Percentiles rank a stretch among this genome's conserved stretches.
These are phyloP conservation scores for Ctena decussata DNA, from an alignment of 2,888 invertebrate genomes.

Conservation along the genomic window DNA sequence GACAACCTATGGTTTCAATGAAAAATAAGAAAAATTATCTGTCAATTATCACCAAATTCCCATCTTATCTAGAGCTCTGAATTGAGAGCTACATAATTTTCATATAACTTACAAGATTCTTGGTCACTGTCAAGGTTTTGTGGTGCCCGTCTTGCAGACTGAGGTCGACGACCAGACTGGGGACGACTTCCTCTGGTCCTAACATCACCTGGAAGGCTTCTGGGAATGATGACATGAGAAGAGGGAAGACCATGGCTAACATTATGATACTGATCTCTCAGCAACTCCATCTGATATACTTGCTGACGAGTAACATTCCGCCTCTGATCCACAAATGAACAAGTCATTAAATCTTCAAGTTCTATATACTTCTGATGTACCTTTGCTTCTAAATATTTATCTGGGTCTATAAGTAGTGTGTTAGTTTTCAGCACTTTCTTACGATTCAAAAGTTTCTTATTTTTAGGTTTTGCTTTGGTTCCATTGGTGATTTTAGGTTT, in stretches of 20 bases:
- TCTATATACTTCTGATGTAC: conserved; percentile 79
- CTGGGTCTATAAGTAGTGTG: conserved; percentile 70
- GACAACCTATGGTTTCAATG: too few relatives aligned
- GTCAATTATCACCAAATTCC: too few relatives aligned
- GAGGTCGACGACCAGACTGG: conserved; percentile 31
- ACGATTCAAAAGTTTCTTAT: conserved; percentile 58
- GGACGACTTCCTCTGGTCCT: conserved; percentile 48
- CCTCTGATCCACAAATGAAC: conserved; percentile 67
- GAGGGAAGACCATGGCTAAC: conserved; percentile 72
- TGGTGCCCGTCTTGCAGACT: background rate
- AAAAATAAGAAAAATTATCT: too few relatives aligned
- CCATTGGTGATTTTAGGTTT: conserved; percentile 35
- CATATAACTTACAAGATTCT: conserved; percentile 35
- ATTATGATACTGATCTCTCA: conserved; percentile 70
- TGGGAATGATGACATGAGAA: conserved; percentile 66
- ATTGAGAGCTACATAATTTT: too few relatives aligned
- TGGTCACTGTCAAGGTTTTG: conserved; percentile 28
- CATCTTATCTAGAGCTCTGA: too few relatives aligned
- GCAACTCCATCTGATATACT: conserved; percentile 71
- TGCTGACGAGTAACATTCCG: conserved; percentile 69
- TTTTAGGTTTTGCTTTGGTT: conserved; percentile 31
- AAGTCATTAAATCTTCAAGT: conserved; percentile 72
- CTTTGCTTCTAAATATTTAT: conserved; percentile 71
- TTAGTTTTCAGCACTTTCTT: conserved; percentile 65
- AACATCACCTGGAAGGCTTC: conserved; percentile 68